Conservation (phyloP, 1,140 invertebrate genomes). For the Heliconius hermathena region DNA sequence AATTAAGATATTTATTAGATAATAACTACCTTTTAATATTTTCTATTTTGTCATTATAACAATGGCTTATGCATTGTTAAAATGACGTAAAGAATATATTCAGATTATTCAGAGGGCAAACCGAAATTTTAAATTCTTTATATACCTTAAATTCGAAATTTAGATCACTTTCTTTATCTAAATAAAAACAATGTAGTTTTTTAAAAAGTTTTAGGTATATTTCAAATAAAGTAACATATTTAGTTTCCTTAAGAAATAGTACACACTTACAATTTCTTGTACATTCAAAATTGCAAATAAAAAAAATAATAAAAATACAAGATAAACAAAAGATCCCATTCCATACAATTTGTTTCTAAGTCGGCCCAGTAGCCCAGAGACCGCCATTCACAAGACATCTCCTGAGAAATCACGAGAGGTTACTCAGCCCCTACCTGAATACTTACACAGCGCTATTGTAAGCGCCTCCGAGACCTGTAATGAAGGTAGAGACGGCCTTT, state of each 20-base stretch:
- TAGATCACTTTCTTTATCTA: no score
- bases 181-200: no score
- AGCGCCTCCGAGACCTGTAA: constrained; percentile 51
- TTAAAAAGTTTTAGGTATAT: no score
- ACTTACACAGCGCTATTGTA: constrained; percentile 55
- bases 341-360: constrained; percentile 42
- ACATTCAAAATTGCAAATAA: not conserved
- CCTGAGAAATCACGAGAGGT: constrained; percentile 74
- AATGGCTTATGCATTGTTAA: no score
- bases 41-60: not conserved
- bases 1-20: not conserved
- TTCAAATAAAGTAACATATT: no score
- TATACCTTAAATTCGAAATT: no score
- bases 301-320: not conserved
- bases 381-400: constrained; percentile 68
- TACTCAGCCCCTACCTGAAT: constrained; percentile 59
- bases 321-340: constrained; percentile 41
- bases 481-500: constrained; percentile 47
- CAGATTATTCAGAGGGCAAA: no score
- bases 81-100: no score
- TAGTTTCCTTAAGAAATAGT: no score
- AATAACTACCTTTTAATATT: not conserved
- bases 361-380: constrained; percentile 58
- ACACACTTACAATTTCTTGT: no score
- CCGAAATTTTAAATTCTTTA: no score